Percentiles rank a stretch among this genome's conserved stretches.
phyloP scores from a whole-genome alignment of 2,797 vertebrate species.

The Brotula barbata region DNA sequence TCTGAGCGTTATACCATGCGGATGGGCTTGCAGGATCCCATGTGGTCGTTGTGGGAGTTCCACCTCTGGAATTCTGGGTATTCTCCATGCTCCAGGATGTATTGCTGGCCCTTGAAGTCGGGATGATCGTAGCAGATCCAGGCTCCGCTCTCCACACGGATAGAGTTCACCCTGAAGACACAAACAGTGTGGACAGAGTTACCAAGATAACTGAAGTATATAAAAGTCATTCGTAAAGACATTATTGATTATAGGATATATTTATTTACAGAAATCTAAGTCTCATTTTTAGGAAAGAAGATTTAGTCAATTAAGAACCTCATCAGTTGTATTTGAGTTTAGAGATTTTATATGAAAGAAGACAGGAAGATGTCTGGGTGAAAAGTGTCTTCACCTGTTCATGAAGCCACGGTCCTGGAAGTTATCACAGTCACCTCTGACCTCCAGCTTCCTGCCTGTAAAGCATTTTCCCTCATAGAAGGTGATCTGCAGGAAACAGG shows the following conservation, averaged over 20 bases:
- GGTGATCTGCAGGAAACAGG: constrained; percentile 78
- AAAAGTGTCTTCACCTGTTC: constrained; percentile 71
- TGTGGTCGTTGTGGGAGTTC: constrained; percentile 89
- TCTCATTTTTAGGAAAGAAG: too few species aligned
- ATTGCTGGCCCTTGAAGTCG: constrained; percentile 89
- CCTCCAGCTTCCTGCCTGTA: constrained; percentile 88
- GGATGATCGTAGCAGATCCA: constrained; percentile 91
- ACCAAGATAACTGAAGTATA: too few species aligned
- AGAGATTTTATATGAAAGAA: too few species aligned
- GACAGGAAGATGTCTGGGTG: too few species aligned
- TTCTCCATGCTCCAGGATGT: constrained; percentile 87
- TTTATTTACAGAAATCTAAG: too few species aligned
- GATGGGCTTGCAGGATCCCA: constrained; percentile 90
- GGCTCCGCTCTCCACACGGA: constrained; percentile 86
- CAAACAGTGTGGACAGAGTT: too few species aligned
- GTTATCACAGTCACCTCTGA: constrained; percentile 87
- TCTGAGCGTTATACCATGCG: constrained; percentile 81
- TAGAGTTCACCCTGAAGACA: constrained; percentile 82
- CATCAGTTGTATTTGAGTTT: too few species aligned
- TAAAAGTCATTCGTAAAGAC: too few species aligned
- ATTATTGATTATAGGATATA: too few species aligned
- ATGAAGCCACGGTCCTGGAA: constrained; percentile 92
- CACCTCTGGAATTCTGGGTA: constrained; percentile 89
- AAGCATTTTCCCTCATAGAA: constrained; percentile 91
- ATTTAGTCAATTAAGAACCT: too few species aligned